A percentile compares a stretch with the other conserved stretches of the same genome.
Evolutionary conservation across 2,797 vertebrate species (phyloP).

Genomic region (Micrastur ruficollis): DNA sequence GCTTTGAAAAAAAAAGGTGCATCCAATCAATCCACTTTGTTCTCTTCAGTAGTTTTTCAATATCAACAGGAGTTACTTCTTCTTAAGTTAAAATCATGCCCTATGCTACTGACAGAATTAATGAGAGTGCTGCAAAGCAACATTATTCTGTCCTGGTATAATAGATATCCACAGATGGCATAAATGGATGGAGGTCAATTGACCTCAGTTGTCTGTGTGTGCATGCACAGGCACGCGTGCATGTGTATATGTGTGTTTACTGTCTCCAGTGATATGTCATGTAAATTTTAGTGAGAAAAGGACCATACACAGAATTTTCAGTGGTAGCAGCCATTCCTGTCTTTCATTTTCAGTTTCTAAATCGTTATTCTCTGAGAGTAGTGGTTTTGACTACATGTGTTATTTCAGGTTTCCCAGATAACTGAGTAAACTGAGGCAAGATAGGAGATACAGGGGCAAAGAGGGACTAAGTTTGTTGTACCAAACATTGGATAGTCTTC

Average conservation of each 20-base stretch:
- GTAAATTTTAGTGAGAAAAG: background rate
- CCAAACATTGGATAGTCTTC: background rate
- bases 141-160: background rate
- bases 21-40: background rate
- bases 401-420: background rate
- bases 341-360: background rate
- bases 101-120: background rate
- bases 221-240: background rate
- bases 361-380: background rate
- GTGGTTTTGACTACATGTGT: background rate
- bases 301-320: background rate
- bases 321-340: background rate
- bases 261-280: background rate
- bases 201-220: background rate
- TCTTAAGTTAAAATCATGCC: background rate
- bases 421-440: fast-evolving
- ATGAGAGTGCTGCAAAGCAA: background rate
- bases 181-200: background rate
- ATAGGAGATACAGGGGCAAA: background rate
- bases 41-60: background rate
- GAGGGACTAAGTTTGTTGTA: background rate
- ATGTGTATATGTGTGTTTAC: fast-evolving
- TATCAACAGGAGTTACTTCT: background rate
- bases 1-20: background rate
- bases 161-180: background rate